phyloP scores from a whole-genome alignment of 64 coral and sea anemone species.

The Hydrozoanthus tunicans region DNA sequence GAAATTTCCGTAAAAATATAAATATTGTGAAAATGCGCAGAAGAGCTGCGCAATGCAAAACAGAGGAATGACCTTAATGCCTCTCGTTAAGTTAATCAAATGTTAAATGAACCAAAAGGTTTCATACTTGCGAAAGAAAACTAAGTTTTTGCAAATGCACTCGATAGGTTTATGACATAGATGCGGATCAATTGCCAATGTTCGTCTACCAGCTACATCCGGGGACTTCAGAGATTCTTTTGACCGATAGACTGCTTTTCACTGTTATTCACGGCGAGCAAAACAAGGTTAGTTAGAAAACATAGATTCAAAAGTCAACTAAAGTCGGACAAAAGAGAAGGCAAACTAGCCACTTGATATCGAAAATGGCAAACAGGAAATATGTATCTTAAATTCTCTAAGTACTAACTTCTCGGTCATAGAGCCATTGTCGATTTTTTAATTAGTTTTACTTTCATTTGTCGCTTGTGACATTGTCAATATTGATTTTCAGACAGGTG shows the following conservation, averaged over 20 bases:
- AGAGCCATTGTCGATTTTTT: background rate
- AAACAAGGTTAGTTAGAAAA: conserved; percentile 43
- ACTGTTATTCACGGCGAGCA: conserved; percentile 67
- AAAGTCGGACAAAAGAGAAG: too few species aligned
- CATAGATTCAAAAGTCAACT: too few species aligned
- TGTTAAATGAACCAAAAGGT: too few species aligned
- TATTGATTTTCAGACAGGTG: conserved; percentile 51
- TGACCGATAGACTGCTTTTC: conserved; percentile 92
- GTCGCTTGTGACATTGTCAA: background rate
- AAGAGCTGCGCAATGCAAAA: too few species aligned
- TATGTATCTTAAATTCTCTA: too few species aligned
- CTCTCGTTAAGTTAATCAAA: too few species aligned
- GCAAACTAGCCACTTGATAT: too few species aligned
- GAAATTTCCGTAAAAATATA: too few species aligned
- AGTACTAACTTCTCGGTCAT: background rate
- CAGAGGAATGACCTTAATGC: too few species aligned
- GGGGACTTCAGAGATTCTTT: conserved; percentile 64
- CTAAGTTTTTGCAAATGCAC: background rate
- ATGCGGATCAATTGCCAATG: conserved; percentile 90
- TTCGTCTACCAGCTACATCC: conserved; percentile 91
- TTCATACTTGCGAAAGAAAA: too few species aligned
- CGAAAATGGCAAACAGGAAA: too few species aligned
- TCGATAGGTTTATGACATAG: conserved; percentile 84
- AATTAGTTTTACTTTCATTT: background rate
- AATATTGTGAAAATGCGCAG: too few species aligned